phyloP scores from a whole-genome alignment of 2,113 vertebrate species.

The Cinclus cinclus region DNA sequence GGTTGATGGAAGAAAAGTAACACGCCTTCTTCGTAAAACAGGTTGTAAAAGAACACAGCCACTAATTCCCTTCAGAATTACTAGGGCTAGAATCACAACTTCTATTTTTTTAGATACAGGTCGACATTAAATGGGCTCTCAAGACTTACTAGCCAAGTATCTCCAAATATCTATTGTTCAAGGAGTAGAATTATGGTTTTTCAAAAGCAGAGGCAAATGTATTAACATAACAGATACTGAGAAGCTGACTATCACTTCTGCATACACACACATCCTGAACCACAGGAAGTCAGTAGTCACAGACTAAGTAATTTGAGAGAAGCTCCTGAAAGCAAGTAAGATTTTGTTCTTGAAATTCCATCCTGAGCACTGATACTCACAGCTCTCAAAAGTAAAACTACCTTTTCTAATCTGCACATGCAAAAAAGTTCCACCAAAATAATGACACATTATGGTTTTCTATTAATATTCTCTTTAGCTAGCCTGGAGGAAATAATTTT shows the following conservation, averaged over 20 bases:
- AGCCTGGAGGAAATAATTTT: background rate
- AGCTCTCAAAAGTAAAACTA: background rate
- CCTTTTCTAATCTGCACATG: background rate
- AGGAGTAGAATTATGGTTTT: background rate
- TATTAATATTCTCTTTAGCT: background rate
- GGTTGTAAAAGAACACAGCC: background rate
- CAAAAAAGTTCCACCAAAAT: background rate
- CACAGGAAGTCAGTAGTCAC: background rate
- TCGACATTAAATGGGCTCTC: background rate
- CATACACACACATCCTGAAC: background rate
- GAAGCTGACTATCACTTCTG: background rate
- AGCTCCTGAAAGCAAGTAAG: background rate
- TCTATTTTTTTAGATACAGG: background rate
- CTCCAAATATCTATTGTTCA: background rate
- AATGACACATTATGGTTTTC: background rate
- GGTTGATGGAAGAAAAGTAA: background rate
- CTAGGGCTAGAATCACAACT: background rate
- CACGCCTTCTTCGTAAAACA: accelerated
- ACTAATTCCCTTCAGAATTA: background rate
- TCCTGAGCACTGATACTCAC: background rate
- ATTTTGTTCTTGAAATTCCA: background rate
- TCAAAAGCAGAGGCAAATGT: background rate
- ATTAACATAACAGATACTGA: background rate
- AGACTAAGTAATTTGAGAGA: background rate
- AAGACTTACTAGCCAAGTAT: background rate